These are phyloP conservation scores for Tipula unca DNA, from an alignment of 2,888 invertebrate genomes.

Conservation along the genomic window DNA sequence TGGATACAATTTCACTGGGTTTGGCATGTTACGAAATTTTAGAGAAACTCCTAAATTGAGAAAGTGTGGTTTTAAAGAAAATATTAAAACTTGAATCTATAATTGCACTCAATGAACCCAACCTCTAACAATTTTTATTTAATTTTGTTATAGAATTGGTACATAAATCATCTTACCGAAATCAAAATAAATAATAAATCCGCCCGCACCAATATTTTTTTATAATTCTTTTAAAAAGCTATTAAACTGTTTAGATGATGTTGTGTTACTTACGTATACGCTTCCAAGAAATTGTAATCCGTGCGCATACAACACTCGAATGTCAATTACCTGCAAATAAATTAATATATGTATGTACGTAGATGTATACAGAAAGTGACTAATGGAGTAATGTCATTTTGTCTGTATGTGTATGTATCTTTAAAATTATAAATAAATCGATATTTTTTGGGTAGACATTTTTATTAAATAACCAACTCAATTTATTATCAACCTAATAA, in stretches of 20 bases:
- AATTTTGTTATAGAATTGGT: not conserved
- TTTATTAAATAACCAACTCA: not conserved
- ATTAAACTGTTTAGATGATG: not conserved
- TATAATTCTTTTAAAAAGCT: not conserved
- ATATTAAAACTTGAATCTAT: no score
- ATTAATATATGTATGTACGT: not conserved
- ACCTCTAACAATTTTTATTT: not conserved
- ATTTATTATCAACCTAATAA: not conserved
- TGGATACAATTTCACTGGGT: no score
- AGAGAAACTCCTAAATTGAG: no score
- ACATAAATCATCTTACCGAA: not conserved
- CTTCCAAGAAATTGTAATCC: not conserved
- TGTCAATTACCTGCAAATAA: conserved; percentile 8
- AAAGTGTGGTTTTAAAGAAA: no score
- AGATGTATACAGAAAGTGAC: not conserved
- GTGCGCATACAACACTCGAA: not conserved
- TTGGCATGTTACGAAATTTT: no score
- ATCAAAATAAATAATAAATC: not conserved
- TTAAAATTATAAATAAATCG: no score
- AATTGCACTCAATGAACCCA: not conserved
- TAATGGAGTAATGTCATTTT: not conserved
- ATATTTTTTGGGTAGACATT: not conserved
- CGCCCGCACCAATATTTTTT: not conserved
- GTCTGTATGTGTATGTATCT: not conserved
- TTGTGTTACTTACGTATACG: not conserved